Evolutionary conservation across 2,888 invertebrate genomes (phyloP), one percentile per base, ranked within the genome.

Genomic region (Tridacna gigas): DNA sequence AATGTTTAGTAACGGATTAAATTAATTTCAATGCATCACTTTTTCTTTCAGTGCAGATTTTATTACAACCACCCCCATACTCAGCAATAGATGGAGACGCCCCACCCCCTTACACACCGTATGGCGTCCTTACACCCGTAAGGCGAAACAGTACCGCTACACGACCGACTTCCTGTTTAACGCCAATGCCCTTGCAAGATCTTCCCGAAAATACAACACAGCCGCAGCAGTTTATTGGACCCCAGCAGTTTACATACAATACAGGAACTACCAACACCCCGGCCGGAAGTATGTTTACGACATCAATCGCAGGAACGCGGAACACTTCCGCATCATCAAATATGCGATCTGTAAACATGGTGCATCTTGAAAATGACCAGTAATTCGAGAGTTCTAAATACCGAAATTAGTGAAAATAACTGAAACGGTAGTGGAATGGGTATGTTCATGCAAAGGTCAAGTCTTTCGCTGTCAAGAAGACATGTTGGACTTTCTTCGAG

Each of bases 221-320:
- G 25, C 25, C 26, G 20, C 66, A 77, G 20, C 60, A 63, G 28
- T 47, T 65, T 45, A 11, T 37, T 2, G 63, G 28, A 12, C 37
- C 26, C 13, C 28, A 45, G 0, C 66, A 37, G 47, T 56, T 77
- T 12, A 56, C 71, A 9, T 28, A 28, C 22, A 7, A 22, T n/a
- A 78, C 78, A 47, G 73, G 78, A 63, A 73, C 61, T 71, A 71
- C 78, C 22, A 73, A 73, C 26, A 78, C 77, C 2, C 78, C 78
- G 2, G 56, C 78, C 71, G 78, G 63, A 71, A 78, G 78, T 71
- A 78, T 78, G 78, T 78, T 78, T 78, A 78, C 78, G 48, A 78
- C 78, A 25, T 78, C 78, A 45, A 71, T 78, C 63, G 78, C 61
- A 22, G 73, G 73, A 20, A 78, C 78, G 71, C 78, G 78, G 45